Evolutionary conservation across 1,140 invertebrate species (phyloP), one percentile per base, ranked within the genome.

Genomic region (Drosophila setifemur): DNA sequence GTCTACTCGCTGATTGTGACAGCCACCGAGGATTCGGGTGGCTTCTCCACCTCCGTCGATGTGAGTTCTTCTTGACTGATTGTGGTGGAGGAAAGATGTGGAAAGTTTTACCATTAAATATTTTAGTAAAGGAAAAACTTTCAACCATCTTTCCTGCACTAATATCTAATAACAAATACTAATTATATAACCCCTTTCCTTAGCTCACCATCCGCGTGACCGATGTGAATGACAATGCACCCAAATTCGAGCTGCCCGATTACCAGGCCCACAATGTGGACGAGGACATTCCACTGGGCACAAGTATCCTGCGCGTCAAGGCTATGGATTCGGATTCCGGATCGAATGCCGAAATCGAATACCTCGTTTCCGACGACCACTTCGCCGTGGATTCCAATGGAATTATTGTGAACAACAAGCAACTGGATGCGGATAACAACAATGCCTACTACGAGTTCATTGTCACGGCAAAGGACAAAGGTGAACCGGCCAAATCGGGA

Each of bases 401-500:
- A 19, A 95, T 97, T 9, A 97, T 98, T 47, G 95, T 96, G 19
- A 98, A 98, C 87, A 97, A 97, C 83, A 97, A 97, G 76, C 96
- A 97, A 89, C 92, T 98, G 9, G 97, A 98, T 90, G 97, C 97
- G 16, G 97, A 98, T 81, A 97, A 98, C 75, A 98, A 98, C 74
- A 98, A 98, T 89, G 97, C 97, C n/a, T 97, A 97, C 86, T 98
- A 98, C 88, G 96, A 98, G 90, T 97, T 98, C 85, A 94, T 94
- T 18, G 96, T 98, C 3, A 97, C 96, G 8, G 97, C 97, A 4
- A 97, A 96, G 89, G 97, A 98, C 87, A 97, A 97, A 91, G 97
- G 97, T 9, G 96, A 97, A 90, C 97, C 97, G 1, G 93, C 96
- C 0, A 96, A 97, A 89, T 97, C 95, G 2, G 97, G 97, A 16